Percentiles rank a stretch among this genome's conserved stretches.
These are phyloP conservation scores for Cinclus mexicanus DNA, from an alignment of 2,113 vertebrate species.

Conservation along the genomic window DNA sequence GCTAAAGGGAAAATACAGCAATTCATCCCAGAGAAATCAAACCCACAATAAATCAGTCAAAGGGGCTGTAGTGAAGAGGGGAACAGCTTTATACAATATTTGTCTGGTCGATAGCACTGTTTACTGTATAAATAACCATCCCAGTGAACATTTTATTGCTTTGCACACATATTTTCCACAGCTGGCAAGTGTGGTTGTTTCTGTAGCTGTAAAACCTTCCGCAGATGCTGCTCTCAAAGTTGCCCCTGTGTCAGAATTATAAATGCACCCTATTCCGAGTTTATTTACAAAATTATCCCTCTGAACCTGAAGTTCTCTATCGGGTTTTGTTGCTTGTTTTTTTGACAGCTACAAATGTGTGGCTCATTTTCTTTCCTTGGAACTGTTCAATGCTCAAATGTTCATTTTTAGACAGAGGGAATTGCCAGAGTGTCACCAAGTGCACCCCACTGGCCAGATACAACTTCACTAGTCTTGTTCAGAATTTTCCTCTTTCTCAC, in stretches of 20 bases:
- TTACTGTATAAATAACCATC: slow-evolving; percentile 62
- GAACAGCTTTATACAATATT: slow-evolving; percentile 26
- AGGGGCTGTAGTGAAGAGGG: background rate
- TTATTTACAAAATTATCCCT: background rate
- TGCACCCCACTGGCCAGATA: background rate
- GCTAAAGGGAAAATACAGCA: background rate
- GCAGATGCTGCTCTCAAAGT: slow-evolving; percentile 57
- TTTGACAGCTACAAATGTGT: background rate
- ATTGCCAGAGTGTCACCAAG: background rate
- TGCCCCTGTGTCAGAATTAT: slow-evolving; percentile 35
- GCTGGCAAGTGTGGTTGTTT: slow-evolving; percentile 64
- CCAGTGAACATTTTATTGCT: slow-evolving; percentile 53
- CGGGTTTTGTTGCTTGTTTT: background rate
- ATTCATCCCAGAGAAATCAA: background rate
- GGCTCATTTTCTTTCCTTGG: background rate
- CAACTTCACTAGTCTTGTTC: background rate
- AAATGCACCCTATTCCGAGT: slow-evolving; percentile 35
- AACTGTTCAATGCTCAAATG: background rate
- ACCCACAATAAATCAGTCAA: background rate
- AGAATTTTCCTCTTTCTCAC: background rate
- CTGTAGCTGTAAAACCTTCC: slow-evolving; percentile 20
- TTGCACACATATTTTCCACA: slow-evolving; percentile 45
- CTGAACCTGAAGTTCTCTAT: background rate
- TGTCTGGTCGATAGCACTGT: slow-evolving; percentile 4
- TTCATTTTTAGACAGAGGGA: background rate